Base-by-base conservation (phyloP, 2,888 invertebrate genomes). In the Eubasilissa splendida region DNA sequence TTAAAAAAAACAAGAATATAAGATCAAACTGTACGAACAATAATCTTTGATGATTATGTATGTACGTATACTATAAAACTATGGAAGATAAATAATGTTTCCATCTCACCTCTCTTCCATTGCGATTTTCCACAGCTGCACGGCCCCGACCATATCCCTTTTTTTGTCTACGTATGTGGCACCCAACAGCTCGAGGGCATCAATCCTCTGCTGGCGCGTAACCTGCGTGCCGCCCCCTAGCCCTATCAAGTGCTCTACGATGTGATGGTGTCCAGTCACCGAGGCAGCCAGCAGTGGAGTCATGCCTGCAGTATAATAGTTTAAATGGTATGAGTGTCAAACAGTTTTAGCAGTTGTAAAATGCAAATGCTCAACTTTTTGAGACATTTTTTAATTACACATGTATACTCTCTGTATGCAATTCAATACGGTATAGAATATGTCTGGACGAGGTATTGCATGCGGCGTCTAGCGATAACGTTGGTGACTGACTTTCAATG, bases 101-200 rank as follows among this genome's bases (percentile, higher is more conserved):
- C 58, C 58, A 58, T 4, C 12, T 79, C 86, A 95, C 95, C 97
- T 94, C 86, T 96, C 95, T 83, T 95, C 94, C 95, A 98, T 96
- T 50, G 98, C 98, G 85, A 95, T 92, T 86, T 95, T 95, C 99
- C 99, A 99, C 82, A 96, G 91, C 82, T 94, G 93, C 76, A 97
- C 90, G 1, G 97, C 98, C 59, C 95, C 95, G 80, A 96, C 93
- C 95, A 98, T 97, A 88, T 99, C 98, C 85, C 97, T 92, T 87
- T 97, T 95, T 87, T 98, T 98, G 88, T 99, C 99, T n/a, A 99
- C 97, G 88, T 95, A 98, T 0, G 98, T 98, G 3, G 98, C 97
- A 4, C 98, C 98, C 65, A 98, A 90, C 68, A 98, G 90, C 88
- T 98, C 98, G 82, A 98, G 88, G 12, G 98, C 97, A 87, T 97